Percentiles rank a stretch among this genome's conserved stretches.
These are phyloP conservation scores for Abrostola triplasia DNA, from an alignment of 2,888 invertebrate species.

Conservation along the genomic window DNA sequence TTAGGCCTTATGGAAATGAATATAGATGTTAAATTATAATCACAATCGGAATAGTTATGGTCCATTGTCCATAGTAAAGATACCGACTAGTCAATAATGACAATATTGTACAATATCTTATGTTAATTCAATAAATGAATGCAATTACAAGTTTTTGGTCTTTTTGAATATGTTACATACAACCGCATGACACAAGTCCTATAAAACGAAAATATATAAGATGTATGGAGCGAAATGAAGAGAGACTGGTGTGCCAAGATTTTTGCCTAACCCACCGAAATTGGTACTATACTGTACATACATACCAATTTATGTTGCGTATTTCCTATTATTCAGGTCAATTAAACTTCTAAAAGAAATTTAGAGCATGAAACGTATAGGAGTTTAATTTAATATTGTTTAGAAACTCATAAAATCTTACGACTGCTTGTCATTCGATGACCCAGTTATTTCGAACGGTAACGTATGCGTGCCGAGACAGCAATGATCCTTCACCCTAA, in stretches of 20 bases:
- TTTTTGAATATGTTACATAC: neutral
- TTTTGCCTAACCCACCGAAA: too few relatives aligned
- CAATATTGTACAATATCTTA: slow-evolving; percentile 66
- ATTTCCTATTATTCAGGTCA: neutral
- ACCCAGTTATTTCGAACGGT: slow-evolving; percentile 24
- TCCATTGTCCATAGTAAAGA: slow-evolving; percentile 63
- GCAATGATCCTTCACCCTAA: neutral
- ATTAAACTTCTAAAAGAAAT: neutral
- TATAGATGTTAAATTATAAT: slow-evolving; percentile 55
- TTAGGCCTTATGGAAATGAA: slow-evolving; percentile 62
- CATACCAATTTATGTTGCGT: too few relatives aligned
- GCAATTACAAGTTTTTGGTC: slow-evolving; percentile 32
- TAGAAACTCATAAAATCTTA: slow-evolving; percentile 22
- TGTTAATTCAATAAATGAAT: slow-evolving; percentile 69
- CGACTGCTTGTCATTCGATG: slow-evolving; percentile 17
- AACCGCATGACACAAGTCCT: too few relatives aligned
- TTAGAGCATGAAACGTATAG: slow-evolving; percentile 2
- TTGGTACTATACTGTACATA: too few relatives aligned
- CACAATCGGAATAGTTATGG: slow-evolving; percentile 62
- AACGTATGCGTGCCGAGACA: slow-evolving; percentile 20
- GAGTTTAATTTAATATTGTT: slow-evolving; percentile 14
- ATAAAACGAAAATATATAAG: too few relatives aligned
- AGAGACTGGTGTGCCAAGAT: too few relatives aligned
- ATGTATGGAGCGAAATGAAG: too few relatives aligned
- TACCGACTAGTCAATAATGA: slow-evolving; percentile 61